Evolutionary conservation across 2,797 vertebrate species (phyloP), one percentile per base, ranked within the genome.

Genomic region (Scleropages formosus): DNA sequence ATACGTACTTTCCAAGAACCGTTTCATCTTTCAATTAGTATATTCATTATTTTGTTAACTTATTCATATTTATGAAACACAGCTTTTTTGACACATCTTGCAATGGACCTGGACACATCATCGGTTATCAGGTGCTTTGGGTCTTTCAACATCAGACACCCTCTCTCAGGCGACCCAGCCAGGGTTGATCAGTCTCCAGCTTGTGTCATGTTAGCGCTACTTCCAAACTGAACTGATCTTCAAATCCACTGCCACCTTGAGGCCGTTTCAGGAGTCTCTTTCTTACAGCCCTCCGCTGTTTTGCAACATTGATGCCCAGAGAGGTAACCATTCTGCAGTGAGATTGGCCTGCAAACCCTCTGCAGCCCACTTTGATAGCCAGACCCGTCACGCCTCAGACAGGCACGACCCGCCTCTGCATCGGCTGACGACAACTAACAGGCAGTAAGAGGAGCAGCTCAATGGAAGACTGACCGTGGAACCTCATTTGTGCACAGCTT

Each of bases 341-440:
- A 8, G 60, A 62, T n/a, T 62, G 60, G 0, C 60, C 60, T n/a
- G 60, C 60, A 22, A 62, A 62, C n/a, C 60, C 60, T 62, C 60
- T 62, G 0, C 16, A 20, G 20, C 60, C 60, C n/a, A 62, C 60
- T 22, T 62, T 18, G 8, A 20, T 18, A 13, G 59, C 59, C 20
- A 11, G 7, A 61, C 59, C 61, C 59, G 9, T 7, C 27, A 24
- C 62, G 22, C 10, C 3, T 65, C 62, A 20, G 13, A 8, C 24
- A 65, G 65, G 24, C 16, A n/a, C n/a, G n/a, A n/a, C n/a, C n/a
- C n/a, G n/a, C n/a, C n/a, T n/a, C n/a, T n/a, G n/a, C n/a, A n/a
- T n/a, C n/a, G n/a, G n/a, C n/a, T n/a, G n/a, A n/a, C n/a, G n/a
- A n/a, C n/a, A n/a, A n/a, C n/a, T n/a, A n/a, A n/a, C n/a, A n/a